These are phyloP conservation scores for Pygocentrus nattereri DNA, from an alignment of 2,797 vertebrate species.

Conservation along the genomic window DNA sequence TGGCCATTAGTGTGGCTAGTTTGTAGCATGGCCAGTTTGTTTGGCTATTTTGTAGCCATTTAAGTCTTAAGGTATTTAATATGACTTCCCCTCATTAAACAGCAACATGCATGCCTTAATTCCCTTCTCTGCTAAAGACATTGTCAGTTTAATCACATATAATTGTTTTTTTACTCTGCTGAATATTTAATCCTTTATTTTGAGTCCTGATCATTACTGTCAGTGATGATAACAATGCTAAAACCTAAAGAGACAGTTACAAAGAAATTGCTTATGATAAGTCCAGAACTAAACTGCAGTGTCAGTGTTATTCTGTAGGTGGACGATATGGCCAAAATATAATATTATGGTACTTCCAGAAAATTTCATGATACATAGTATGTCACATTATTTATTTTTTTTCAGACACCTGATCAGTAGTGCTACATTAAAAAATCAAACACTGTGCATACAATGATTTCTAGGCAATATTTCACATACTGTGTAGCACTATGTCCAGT, in stretches of 20 bases:
- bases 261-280: background rate
- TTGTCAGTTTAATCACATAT: background rate
- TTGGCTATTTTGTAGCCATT: conserved; percentile 78
- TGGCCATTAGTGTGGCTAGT: conserved; percentile 76
- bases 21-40: conserved; percentile 71
- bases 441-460: too few species aligned
- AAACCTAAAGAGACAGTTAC: conserved; percentile 2
- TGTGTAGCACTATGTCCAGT: too few species aligned
- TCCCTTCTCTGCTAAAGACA: background rate
- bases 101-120: conserved; percentile 62
- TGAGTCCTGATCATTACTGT: background rate
- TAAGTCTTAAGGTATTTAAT: conserved; percentile 78
- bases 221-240: background rate
- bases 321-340: too few species aligned
- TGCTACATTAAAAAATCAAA: too few species aligned
- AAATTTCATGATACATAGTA: too few species aligned
- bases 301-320: background rate
- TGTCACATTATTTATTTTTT: too few species aligned
- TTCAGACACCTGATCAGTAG: too few species aligned
- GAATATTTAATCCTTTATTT: background rate
- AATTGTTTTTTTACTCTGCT: background rate
- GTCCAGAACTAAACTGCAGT: background rate
- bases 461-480: too few species aligned
- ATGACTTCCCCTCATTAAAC: conserved; percentile 76
- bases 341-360: too few species aligned